phyloP scores from a whole-genome alignment of 2,888 invertebrate species.

The Glyphotaelius pellucidus region DNA sequence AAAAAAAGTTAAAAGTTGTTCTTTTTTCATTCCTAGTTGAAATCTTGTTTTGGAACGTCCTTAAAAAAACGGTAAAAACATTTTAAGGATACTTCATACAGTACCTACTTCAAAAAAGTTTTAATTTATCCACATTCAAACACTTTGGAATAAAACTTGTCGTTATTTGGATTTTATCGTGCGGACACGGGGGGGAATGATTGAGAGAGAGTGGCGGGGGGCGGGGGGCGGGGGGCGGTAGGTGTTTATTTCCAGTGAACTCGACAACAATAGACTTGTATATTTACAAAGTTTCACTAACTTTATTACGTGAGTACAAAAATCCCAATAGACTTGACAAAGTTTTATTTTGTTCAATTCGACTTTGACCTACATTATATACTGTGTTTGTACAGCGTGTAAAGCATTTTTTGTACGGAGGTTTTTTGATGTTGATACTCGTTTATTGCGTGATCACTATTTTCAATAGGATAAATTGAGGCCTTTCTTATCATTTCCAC shows the following conservation, averaged over 20 bases:
- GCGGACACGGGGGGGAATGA: background rate
- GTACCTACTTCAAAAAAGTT: background rate
- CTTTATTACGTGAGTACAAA: background rate
- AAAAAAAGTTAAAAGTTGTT: background rate
- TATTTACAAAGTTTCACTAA: background rate
- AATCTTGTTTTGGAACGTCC: too few species aligned
- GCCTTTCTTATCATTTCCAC: too few species aligned
- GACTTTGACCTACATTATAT: background rate
- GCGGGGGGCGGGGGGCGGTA: background rate
- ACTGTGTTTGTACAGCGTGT: background rate
- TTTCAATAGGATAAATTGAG: too few species aligned
- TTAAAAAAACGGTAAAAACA: too few species aligned
- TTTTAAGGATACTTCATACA: too few species aligned
- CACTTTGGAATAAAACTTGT: background rate
- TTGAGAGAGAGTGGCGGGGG: too few species aligned
- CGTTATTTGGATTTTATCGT: background rate
- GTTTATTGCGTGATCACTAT: too few species aligned
- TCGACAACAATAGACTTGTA: background rate
- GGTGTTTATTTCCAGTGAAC: background rate
- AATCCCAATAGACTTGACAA: conserved; percentile 2
- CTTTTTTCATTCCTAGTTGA: background rate
- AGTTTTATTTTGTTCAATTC: background rate
- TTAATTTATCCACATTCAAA: background rate
- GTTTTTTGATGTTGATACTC: background rate
- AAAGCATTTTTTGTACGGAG: background rate